Evolutionary conservation across 2,797 vertebrate genomes (phyloP).

Genomic region (Oryzias sinensis): DNA sequence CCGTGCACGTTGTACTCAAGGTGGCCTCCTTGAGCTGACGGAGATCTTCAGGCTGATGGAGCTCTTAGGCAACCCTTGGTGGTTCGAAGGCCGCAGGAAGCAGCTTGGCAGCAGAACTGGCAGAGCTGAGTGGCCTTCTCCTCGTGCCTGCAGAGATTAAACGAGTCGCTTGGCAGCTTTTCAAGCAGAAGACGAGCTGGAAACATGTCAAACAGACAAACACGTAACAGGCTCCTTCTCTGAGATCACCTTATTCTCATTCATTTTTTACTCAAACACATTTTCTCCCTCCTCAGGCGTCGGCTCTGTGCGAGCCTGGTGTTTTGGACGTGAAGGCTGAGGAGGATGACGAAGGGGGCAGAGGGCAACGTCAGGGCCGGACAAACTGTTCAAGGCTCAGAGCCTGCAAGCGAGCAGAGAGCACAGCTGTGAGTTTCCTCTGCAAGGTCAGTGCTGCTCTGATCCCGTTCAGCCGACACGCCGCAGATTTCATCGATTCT

Average conservation of each 20-base stretch:
- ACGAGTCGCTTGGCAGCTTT: not conserved
- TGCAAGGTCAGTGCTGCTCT: too few species aligned
- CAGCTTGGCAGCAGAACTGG: slow-evolving; percentile 31
- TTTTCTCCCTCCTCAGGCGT: too few species aligned
- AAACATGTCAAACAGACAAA: slow-evolving; percentile 19
- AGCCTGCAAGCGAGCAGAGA: not conserved
- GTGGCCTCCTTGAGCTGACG: slow-evolving; percentile 62
- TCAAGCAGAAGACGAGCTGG: slow-evolving; percentile 6
- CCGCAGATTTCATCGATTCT: too few species aligned
- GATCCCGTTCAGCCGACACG: too few species aligned
- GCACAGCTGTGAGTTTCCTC: too few species aligned
- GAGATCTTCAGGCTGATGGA: slow-evolving; percentile 10
- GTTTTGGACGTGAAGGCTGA: slow-evolving; percentile 30
- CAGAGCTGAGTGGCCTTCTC: slow-evolving; percentile 56
- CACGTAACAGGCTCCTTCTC: too few species aligned
- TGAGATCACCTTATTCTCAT: too few species aligned
- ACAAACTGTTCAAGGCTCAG: slow-evolving; percentile 27
- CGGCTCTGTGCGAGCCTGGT: not conserved
- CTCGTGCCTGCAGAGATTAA: slow-evolving; percentile 43
- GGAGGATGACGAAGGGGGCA: slow-evolving; percentile 17
- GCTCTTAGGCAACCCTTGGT: slow-evolving; percentile 15
- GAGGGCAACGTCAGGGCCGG: slow-evolving; percentile 21
- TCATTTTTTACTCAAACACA: too few species aligned
- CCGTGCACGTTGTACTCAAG: slow-evolving; percentile 46
- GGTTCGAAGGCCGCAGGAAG: slow-evolving; percentile 64